phyloP scores from a whole-genome alignment of 1,140 invertebrate genomes.

The Drosophila tsacasi region DNA sequence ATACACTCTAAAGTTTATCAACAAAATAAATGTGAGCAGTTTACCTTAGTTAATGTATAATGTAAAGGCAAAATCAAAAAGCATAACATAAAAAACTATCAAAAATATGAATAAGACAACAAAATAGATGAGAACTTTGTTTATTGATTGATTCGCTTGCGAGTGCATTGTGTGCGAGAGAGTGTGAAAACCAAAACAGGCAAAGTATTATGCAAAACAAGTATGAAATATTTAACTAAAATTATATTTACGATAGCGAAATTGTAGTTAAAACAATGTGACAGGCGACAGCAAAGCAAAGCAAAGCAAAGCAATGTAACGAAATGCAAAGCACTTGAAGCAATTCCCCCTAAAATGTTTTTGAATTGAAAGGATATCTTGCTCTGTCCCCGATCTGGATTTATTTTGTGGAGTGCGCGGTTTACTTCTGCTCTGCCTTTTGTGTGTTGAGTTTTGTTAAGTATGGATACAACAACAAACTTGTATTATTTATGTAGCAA shows the following conservation, averaged over 20 bases:
- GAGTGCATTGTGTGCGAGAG: conserved; percentile 41
- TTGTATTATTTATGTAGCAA: conserved; percentile 52
- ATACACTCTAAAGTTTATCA: conserved; percentile 46
- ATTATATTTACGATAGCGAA: conserved; percentile 59
- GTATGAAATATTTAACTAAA: conserved; percentile 55
- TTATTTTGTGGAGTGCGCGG: conserved; percentile 27
- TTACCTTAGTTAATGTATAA: conserved; percentile 63
- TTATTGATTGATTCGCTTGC: conserved; percentile 64
- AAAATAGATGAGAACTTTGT: conserved; percentile 49
- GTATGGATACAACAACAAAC: conserved; percentile 22
- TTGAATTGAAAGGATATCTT: conserved; percentile 35
- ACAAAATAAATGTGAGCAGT: conserved; percentile 63
- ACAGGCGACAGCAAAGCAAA: conserved; percentile 51
- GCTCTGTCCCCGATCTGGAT: conserved; percentile 18
- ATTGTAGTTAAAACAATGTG: conserved; percentile 62
- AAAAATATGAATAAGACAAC: conserved; percentile 21
- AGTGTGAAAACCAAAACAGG: conserved; percentile 52
- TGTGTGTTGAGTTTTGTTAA: conserved; percentile 49
- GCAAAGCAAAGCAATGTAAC: conserved; percentile 58
- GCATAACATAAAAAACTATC: conserved; percentile 12
- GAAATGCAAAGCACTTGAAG: conserved; percentile 61
- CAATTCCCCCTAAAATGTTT: conserved; percentile 50
- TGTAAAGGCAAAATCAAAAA: conserved; percentile 46
- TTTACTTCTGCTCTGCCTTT: conserved; percentile 41
- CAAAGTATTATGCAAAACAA: conserved; percentile 75